Evolutionary conservation across 2,797 vertebrate species (phyloP).

Genomic region (Argyrosomus regius): DNA sequence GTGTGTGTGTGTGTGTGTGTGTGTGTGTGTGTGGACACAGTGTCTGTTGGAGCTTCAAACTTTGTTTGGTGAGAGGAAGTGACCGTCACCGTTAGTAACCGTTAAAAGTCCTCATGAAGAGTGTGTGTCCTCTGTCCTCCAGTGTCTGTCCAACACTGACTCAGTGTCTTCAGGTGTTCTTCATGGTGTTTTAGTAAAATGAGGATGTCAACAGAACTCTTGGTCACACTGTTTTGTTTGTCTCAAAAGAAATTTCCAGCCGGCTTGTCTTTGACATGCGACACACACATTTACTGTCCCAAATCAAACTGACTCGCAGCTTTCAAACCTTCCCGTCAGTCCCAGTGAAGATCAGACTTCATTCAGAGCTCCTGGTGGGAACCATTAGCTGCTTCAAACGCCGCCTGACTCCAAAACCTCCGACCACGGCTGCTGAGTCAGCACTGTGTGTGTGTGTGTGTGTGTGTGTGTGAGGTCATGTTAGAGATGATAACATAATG

Average conservation of each 20-base stretch:
- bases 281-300: neutral
- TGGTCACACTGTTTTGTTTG: too few species aligned
- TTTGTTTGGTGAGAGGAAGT: too few species aligned
- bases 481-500: conserved; percentile 43
- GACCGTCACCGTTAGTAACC: too few species aligned
- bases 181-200: too few species aligned
- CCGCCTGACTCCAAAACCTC: conserved; percentile 59
- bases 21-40: neutral
- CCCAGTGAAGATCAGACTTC: neutral
- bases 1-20: conserved; percentile 19
- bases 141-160: too few species aligned
- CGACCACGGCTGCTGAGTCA: conserved; percentile 65
- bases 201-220: too few species aligned
- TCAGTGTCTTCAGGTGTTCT: too few species aligned
- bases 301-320: neutral
- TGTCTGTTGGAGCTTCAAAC: neutral
- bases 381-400: conserved; percentile 57
- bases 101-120: too few species aligned
- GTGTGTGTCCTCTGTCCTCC: too few species aligned
- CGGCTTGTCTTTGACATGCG: neutral
- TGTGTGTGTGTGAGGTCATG: conserved; percentile 35
- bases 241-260: too few species aligned
- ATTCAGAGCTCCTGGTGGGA: conserved; percentile 58
- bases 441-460: conserved; percentile 40
- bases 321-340: neutral